Evolutionary conservation across 1,140 invertebrate species (phyloP).

Genomic region (Euwallacea fornicatus): DNA sequence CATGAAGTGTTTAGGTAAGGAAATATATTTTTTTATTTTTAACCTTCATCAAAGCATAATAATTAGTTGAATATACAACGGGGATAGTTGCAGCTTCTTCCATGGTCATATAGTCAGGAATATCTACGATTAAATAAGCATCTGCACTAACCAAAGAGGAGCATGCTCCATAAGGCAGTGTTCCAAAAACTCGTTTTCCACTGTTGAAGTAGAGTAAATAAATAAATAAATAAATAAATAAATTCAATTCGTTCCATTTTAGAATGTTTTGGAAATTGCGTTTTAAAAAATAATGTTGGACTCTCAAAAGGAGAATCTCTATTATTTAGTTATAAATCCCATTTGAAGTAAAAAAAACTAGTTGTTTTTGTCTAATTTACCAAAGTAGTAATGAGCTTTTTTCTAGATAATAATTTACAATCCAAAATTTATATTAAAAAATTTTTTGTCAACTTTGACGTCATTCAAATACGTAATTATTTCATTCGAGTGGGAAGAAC

Average conservation of each 20-base stretch:
- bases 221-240: too few species aligned
- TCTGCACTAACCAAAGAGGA: slow-evolving; percentile 64
- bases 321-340: slow-evolving; percentile 1
- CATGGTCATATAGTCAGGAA: slow-evolving; percentile 81
- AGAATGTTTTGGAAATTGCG: too few species aligned
- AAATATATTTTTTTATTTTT: slow-evolving; percentile 2
- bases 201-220: too few species aligned
- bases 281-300: slow-evolving; percentile 1
- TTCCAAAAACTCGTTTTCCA: slow-evolving; percentile 71
- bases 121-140: slow-evolving; percentile 67
- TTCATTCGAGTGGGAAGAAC: too few species aligned
- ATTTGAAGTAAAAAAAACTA: too few species aligned
- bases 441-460: too few species aligned
- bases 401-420: too few species aligned
- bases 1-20: slow-evolving; percentile 1
- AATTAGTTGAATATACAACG: slow-evolving; percentile 80
- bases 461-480: too few species aligned
- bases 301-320: not conserved
- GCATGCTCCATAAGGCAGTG: slow-evolving; percentile 61
- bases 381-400: too few species aligned
- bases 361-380: too few species aligned
- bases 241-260: too few species aligned
- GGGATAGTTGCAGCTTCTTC: slow-evolving; percentile 89
- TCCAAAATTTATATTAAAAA: too few species aligned
- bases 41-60: slow-evolving; percentile 62